Base-by-base conservation (phyloP, 2,797 vertebrate species). In the Sebastes glaucus region DNA sequence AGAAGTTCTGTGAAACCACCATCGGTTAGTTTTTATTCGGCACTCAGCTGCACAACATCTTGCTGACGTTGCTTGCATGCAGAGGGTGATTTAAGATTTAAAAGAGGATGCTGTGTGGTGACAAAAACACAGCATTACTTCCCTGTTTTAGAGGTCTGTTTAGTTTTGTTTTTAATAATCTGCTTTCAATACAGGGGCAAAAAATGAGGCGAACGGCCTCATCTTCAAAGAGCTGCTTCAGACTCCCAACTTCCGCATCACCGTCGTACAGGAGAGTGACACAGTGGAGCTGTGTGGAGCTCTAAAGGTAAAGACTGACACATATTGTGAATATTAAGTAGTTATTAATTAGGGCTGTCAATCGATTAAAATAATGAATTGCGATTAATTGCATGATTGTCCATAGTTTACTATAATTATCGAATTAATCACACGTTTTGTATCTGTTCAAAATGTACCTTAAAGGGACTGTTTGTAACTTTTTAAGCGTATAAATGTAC, bases 1-100 rank as follows among this genome's bases (percentile, higher is more conserved):
- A 97, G 91, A 96, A 97, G 92, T 98, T 98, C 94, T 98, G 97
- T 57, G 97, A 98, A 94, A 97, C 97, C 65, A 98, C 97, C 63
- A 96, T 98, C 2, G 97, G 97, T 98, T 84, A 74, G 91, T 62
- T 60, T 32, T 20, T 11, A 10, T 25, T 10, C 3, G 25, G 23
- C 55, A 5, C 55, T 71, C 8, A n/a, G 46, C 30, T 66, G 11
- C 38, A 23, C 20, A 35, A 57, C 23, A 13, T 32, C 13, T 7
- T 18, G 2, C 23, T 32, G 30, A 11, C 8, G 35, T 38, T 38
- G 35, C 35, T 38, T 38, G 35, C 35, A 38, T 38, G 35, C 35
- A 38, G 35, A 38, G 35, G 35, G 35, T 38, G 35, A 38, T 38
- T 38, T 38, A 38, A 38, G 16, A 2, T 8, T 10, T 13, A 33